Evolutionary conservation across 2,113 vertebrate genomes (phyloP), one percentile per base, ranked within the genome.

Genomic region (Heteronetta atricapilla): DNA sequence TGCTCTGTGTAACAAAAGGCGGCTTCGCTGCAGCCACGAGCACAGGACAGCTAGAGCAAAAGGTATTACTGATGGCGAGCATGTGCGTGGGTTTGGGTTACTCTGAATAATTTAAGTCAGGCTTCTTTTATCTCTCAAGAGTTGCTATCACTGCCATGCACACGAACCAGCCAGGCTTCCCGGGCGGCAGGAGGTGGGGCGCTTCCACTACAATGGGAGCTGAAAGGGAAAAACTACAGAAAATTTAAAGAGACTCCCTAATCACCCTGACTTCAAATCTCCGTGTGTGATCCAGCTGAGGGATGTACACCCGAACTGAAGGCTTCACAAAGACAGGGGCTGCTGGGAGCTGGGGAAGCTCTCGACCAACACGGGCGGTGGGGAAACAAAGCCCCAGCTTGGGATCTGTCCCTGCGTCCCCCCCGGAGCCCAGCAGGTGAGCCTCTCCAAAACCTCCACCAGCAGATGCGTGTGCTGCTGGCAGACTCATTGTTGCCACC

Each of bases 31-130:
- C 52, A 88, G 2, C 6, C 62, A n/a, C 1, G 0, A 14, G 26
- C 66, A 36, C 0, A 0, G 66, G 28, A 66, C 1, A 56, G 69
- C 1, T 23, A 68, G 44, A 0, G 0, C 38, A 64, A 69, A 90
- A 70, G 73, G 4, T 38, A 69, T 55, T 89, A 74, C 46, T 69
- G 62, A 82, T 92, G 77, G 86, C 0, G 0, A 90, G 83, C 88
- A n/a, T 26, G 77, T 79, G 48, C 6, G 0, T 3, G 53, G 76
- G 73, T 50, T 78, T 92, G 83, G 31, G 34, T 55, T 76, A 8
- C 80, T 68, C 72, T 97, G 86, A 91, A 94, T 92, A 88, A 97
- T 94, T 96, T 68, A 96, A 72, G 42, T 6, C 31, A 50, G 53
- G 40, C 13, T 68, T 36, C 93, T 96, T 95, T 96, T 66, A 93